A percentile compares a stretch with the other conserved stretches of the same genome.
phyloP scores from a whole-genome alignment of 2,113 vertebrate species.

The Nesoenas mayeri region DNA sequence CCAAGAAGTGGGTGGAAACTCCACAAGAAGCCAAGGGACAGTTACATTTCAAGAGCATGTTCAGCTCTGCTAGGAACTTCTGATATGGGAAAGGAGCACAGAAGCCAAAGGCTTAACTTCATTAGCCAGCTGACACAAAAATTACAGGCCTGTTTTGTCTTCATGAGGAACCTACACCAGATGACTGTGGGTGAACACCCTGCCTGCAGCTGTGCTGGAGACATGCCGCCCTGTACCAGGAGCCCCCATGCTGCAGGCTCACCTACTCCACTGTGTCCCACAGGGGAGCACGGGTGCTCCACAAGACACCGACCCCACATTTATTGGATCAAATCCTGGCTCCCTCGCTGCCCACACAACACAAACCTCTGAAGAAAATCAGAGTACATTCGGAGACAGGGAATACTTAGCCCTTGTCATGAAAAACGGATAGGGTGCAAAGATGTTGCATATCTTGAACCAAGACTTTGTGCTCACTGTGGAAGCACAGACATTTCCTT shows the following conservation, averaged over 20 bases:
- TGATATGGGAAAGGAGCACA: not conserved
- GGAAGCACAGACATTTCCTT: not conserved
- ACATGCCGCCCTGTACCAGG: accelerated
- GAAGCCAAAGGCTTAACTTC: not conserved
- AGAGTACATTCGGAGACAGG: not conserved
- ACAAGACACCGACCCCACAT: not conserved
- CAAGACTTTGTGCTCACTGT: not conserved
- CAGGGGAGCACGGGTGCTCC: accelerated
- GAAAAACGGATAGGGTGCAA: not conserved
- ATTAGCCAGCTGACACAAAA: not conserved
- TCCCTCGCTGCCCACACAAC: not conserved
- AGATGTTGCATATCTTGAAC: not conserved
- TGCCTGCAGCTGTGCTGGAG: too few relatives aligned
- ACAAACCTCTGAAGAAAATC: not conserved
- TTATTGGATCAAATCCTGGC: not conserved
- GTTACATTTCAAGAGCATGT: accelerated
- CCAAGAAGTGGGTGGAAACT: not conserved
- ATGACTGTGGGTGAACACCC: accelerated
- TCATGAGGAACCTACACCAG: not conserved
- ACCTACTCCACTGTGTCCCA: accelerated
- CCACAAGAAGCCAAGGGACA: accelerated
- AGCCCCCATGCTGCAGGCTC: accelerated
- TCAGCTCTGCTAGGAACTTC: not conserved
- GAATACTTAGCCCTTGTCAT: not conserved
- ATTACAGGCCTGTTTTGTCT: not conserved